Base-by-base conservation (phyloP, 2,113 vertebrate genomes). In the Emydura subglobosa region DNA sequence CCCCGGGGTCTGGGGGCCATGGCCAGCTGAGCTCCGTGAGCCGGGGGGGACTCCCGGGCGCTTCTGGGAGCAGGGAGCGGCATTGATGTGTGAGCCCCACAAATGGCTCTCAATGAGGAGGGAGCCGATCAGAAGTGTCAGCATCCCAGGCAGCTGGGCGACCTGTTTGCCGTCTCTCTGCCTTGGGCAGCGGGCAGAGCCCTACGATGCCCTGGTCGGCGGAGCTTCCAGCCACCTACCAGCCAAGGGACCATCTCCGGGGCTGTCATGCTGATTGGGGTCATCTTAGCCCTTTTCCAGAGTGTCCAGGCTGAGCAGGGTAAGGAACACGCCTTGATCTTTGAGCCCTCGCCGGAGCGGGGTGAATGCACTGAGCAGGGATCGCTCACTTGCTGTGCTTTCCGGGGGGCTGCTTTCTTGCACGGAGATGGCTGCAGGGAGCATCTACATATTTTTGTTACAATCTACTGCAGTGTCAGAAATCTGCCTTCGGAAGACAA, bases 231-330 rank as follows among this genome's bases (percentile, higher is more conserved):
- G 22, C 82, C 87, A 27, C 12, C n/a, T 74, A 78, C 57, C 22
- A 11, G 65, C 81, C 3, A 47, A 82, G 57, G 90, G 91, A 82
- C 82, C 84, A 86, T 86, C 59, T 54, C n/a, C 78, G 83, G 57
- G 42, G 80, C 86, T 49, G 81, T 78, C 61, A 16, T 93, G 89
- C 91, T 96, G 76, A 57, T 97, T 24, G 94, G 81, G 74, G 74
- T 91, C 72, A 87, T 95, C 17, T 39, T 79, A 49, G 84, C 89
- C 49, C 88, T 95, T 50, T 83, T 90, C 91, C 95, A 86, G 5
- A 86, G 94, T 19, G 93, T 80, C 91, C 86, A 91, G n/a, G 93
- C 95, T 53, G 53, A 93, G 89, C 39, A 81, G 79, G 95, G 97
- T 97, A 96, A 97, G 96, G 25, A 50, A 51, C 86, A 29, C 39